Conservation (phyloP, 2,888 invertebrate species). For the Neoaliturus tenellus region DNA sequence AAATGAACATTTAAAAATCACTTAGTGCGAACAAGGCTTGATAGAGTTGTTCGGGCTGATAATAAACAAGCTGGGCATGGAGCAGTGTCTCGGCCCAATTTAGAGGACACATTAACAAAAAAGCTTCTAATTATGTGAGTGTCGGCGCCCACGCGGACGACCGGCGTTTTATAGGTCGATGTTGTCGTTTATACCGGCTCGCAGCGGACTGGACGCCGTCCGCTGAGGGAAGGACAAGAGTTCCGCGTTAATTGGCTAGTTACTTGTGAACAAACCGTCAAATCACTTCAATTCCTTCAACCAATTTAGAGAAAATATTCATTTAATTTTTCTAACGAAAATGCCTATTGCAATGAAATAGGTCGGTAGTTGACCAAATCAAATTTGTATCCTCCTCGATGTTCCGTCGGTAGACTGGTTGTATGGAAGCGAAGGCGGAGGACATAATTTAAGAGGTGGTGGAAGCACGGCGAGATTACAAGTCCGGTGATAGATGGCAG, state of each 20-base stretch:
- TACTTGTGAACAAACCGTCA: neutral
- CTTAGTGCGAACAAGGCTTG: conserved; percentile 44
- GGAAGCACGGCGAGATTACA: conserved; percentile 38
- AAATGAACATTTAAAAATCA: conserved; percentile 50
- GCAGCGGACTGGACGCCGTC: neutral
- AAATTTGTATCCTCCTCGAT: neutral
- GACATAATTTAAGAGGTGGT: conserved; percentile 52
- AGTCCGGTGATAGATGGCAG: conserved; percentile 31
- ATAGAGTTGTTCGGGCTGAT: conserved; percentile 47
- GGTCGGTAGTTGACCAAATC: neutral
- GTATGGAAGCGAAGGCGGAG: conserved; percentile 26
- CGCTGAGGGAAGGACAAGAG: neutral
- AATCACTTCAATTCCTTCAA: neutral
- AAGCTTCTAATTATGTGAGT: conserved; percentile 54
- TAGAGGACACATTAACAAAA: conserved; percentile 53
- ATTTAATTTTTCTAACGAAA: neutral
- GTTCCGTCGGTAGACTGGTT: neutral
- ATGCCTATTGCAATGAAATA: neutral
- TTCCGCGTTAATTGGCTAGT: neutral
- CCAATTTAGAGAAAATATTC: neutral
- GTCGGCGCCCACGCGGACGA: conserved; percentile 44
- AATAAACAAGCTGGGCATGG: conserved; percentile 46
- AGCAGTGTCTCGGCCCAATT: conserved; percentile 38
- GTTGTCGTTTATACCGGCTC: conserved; percentile 46
- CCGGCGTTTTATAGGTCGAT: conserved; percentile 46